phyloP scores from a whole-genome alignment of 2,113 vertebrate genomes.

The Pomatostomus ruficeps region DNA sequence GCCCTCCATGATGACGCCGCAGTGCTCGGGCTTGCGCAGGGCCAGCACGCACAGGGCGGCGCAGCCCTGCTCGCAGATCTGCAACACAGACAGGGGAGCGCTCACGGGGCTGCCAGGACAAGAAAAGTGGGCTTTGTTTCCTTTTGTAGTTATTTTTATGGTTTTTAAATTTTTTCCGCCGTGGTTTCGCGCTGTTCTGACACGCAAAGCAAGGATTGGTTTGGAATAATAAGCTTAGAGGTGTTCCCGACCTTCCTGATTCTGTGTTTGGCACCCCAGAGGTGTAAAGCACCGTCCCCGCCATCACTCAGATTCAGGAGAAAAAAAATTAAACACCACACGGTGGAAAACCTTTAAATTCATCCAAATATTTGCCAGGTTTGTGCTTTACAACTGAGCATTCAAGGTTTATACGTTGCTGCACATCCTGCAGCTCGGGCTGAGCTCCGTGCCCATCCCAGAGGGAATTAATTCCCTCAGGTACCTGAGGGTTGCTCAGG shows the following conservation, averaged over 20 bases:
- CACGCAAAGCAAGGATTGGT: accelerated
- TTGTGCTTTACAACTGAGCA: accelerated
- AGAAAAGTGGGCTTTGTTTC: accelerated
- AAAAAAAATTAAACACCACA: accelerated
- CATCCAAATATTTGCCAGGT: not conserved
- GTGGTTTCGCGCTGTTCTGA: not conserved
- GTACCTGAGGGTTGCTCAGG: constrained; percentile 79
- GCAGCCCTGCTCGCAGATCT: constrained; percentile 94
- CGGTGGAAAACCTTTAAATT: no score
- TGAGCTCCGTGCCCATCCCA: not conserved
- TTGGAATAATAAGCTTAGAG: not conserved
- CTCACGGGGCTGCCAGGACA: no score
- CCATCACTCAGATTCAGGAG: accelerated
- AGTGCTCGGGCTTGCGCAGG: constrained; percentile 90
- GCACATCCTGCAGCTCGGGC: not conserved
- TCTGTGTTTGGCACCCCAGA: not conserved
- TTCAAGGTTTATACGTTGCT: accelerated
- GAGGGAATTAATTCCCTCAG: no score
- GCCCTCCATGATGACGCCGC: constrained; percentile 85
- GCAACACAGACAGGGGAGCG: not conserved
- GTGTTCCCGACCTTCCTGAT: not conserved
- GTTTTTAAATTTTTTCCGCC: not conserved
- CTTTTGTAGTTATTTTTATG: accelerated
- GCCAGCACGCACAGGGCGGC: constrained; percentile 85
- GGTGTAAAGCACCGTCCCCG: not conserved